phyloP scores from a whole-genome alignment of 2,888 invertebrate species.

The Osedax fenrisi region DNA sequence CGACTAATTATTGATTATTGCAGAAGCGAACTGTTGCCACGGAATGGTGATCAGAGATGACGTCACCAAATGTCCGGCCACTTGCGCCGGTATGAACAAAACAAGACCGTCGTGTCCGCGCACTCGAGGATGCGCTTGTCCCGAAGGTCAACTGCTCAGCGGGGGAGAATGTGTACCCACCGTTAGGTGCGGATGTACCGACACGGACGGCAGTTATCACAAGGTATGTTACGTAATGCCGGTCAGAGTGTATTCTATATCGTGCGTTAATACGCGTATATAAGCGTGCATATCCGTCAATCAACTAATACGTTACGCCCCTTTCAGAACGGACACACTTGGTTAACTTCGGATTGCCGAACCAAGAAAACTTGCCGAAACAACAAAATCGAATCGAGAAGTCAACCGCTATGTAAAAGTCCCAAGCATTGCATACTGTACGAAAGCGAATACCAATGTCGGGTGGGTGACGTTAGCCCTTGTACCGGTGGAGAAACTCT shows the following conservation, averaged over 20 bases:
- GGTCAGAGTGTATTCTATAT: no score
- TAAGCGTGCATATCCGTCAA: no score
- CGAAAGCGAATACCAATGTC: constrained; percentile 3
- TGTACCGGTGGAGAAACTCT: background rate
- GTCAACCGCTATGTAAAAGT: background rate
- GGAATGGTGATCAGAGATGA: constrained; percentile 2
- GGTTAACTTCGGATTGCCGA: background rate
- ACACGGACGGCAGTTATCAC: background rate
- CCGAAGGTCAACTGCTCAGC: constrained; percentile 31
- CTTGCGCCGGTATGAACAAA: background rate
- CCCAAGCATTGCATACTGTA: background rate
- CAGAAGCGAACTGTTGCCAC: background rate
- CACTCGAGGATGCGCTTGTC: background rate
- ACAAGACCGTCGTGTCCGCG: background rate
- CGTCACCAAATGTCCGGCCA: background rate
- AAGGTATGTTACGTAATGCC: no score
- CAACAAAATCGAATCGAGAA: background rate
- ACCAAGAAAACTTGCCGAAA: background rate
- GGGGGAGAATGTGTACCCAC: constrained; percentile 36
- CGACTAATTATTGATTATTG: no score
- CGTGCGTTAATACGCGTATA: no score
- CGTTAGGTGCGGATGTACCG: background rate
- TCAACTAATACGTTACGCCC: no score
- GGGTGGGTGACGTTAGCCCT: background rate
- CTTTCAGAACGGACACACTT: background rate